A percentile compares a stretch with the other conserved stretches of the same genome.
These are phyloP conservation scores for Periophthalmus modestus DNA, from an alignment of 2,113 vertebrate species.

Conservation along the genomic window DNA sequence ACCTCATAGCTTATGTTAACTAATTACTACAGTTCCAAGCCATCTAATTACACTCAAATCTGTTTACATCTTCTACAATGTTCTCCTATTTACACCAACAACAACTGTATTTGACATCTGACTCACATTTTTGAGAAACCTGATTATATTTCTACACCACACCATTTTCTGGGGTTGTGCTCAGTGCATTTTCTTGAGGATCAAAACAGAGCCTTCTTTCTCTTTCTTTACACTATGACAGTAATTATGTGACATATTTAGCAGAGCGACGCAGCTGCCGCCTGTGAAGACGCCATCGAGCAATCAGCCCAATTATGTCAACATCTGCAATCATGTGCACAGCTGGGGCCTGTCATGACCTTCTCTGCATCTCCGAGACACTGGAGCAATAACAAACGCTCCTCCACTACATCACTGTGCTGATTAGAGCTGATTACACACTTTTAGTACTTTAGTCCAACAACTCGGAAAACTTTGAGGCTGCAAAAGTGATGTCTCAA, in stretches of 20 bases:
- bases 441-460: neutral
- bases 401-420: conserved; percentile 22
- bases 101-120: neutral
- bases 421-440: conserved; percentile 63
- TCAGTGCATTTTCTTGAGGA: neutral
- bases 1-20: no score
- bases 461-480: neutral
- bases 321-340: conserved; percentile 62
- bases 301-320: conserved; percentile 57
- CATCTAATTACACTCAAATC: neutral
- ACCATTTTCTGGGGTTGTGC: neutral
- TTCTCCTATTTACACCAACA: neutral
- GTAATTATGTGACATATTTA: conserved; percentile 8
- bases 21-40: neutral
- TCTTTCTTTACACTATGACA: conserved; percentile 3
- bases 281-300: conserved; percentile 28
- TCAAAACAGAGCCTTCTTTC: neutral
- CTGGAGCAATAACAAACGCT: conserved; percentile 11
- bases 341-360: conserved; percentile 49
- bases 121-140: neutral
- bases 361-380: conserved; percentile 43
- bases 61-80: neutral
- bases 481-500: neutral
- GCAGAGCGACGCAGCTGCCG: conserved; percentile 48
- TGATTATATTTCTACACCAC: neutral